Evolutionary conservation across 1,140 invertebrate species (phyloP).

Genomic region (Lepeophtheirus salmonis): DNA sequence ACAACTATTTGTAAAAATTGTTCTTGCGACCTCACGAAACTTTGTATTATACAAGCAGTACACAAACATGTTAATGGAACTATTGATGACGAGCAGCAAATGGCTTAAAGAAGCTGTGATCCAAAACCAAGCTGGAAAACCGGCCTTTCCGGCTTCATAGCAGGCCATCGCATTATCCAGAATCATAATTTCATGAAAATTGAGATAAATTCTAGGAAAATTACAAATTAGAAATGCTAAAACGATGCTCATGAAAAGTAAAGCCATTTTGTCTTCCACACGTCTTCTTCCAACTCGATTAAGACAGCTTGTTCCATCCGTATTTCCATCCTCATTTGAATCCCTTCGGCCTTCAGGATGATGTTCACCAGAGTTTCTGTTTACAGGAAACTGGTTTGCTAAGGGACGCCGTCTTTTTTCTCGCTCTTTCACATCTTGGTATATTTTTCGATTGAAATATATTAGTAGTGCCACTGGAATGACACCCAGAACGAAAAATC

Average conservation of each 20-base stretch:
- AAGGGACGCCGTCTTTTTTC: not conserved
- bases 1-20: constrained; percentile 2
- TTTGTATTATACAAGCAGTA: constrained; percentile 9
- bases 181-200: constrained; percentile 13
- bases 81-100: constrained; percentile 7
- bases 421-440: constrained; percentile 8
- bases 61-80: not conserved
- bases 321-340: not conserved
- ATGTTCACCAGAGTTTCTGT: not conserved
- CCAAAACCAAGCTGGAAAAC: constrained; percentile 11
- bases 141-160: not conserved
- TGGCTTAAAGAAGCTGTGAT: not conserved
- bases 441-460: constrained; percentile 6
- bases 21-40: constrained; percentile 6
- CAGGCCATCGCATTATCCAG: constrained; percentile 15
- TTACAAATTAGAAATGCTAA: constrained; percentile 6
- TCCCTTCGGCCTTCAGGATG: not conserved
- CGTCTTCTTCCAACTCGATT: not conserved
- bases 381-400: not conserved
- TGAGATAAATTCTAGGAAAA: constrained; percentile 8
- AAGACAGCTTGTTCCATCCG: not conserved
- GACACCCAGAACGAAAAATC: not conserved
- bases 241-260: constrained; percentile 10
- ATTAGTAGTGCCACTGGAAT: constrained; percentile 5
- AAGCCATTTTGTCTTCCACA: constrained; percentile 9